These are phyloP conservation scores for Thunnus albacares DNA, from an alignment of 2,797 vertebrate genomes.

Conservation along the genomic window DNA sequence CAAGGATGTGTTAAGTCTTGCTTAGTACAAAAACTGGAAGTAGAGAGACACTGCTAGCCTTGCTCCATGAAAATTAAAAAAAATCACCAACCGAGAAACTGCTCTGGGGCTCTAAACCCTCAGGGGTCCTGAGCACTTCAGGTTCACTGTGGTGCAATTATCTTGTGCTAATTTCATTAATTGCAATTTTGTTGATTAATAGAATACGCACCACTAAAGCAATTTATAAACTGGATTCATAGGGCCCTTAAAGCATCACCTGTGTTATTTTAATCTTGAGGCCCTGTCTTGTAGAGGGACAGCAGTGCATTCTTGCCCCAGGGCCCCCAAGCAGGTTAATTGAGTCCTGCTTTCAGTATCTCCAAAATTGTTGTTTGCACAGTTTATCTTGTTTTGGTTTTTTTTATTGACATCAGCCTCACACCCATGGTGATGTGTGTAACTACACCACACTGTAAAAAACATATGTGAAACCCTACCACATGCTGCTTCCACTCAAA, in stretches of 20 bases:
- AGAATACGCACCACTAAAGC: not conserved
- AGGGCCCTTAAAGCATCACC: too few relatives aligned
- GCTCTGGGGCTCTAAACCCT: too few relatives aligned
- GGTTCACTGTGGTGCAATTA: not conserved
- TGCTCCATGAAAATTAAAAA: not conserved
- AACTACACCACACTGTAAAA: not conserved
- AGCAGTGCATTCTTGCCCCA: not conserved
- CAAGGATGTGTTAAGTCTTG: not conserved
- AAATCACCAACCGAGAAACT: not conserved
- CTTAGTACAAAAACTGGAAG: not conserved
- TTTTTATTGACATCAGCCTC: not conserved
- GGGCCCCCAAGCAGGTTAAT: not conserved
- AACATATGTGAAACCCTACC: not conserved
- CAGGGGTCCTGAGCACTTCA: not conserved
- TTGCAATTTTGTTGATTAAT: not conserved
- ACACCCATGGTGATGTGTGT: not conserved
- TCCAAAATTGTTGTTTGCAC: slow-evolving; percentile 1
- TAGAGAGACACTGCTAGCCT: too few relatives aligned
- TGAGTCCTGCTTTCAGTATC: not conserved
- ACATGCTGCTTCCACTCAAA: not conserved
- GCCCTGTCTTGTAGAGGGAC: too few relatives aligned
- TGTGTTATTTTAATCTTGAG: too few relatives aligned
- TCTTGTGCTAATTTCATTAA: not conserved
- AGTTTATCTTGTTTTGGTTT: not conserved
- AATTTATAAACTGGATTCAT: too few relatives aligned